Conservation (phyloP, 2,888 invertebrate species). For the Synanthedon formicaeformis region DNA sequence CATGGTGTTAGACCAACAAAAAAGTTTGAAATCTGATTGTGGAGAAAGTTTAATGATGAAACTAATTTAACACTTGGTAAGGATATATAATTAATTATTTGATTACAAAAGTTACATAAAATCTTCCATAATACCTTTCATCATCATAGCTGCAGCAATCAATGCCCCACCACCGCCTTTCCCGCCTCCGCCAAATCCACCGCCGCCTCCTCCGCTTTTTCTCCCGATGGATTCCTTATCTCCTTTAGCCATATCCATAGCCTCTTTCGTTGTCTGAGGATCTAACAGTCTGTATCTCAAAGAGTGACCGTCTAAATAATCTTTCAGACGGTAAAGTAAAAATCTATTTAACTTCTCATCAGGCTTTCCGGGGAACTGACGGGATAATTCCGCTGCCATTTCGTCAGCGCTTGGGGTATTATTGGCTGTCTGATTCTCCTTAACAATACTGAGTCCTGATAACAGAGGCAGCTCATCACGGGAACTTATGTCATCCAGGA, state of each 20-base stretch:
- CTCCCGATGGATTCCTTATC: slow-evolving; percentile 55
- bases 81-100: no score
- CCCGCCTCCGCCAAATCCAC: slow-evolving; percentile 32
- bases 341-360: slow-evolving; percentile 81
- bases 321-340: slow-evolving; percentile 74
- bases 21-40: no score
- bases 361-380: slow-evolving; percentile 82
- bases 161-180: slow-evolving; percentile 54
- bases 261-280: slow-evolving; percentile 70
- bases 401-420: slow-evolving; percentile 69
- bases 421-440: slow-evolving; percentile 62
- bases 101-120: neutral
- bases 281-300: slow-evolving; percentile 79
- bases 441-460: slow-evolving; percentile 82
- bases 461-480: slow-evolving; percentile 76
- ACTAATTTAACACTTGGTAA: no score
- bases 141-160: slow-evolving; percentile 69
- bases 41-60: no score
- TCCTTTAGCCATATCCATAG: slow-evolving; percentile 58
- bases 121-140: slow-evolving; percentile 63
- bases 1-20: no score
- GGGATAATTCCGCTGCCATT: slow-evolving; percentile 76
- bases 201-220: slow-evolving; percentile 56
- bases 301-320: slow-evolving; percentile 79
- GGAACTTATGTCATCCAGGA: slow-evolving; percentile 80